Conservation (phyloP, 2,113 vertebrate genomes). For the Thunnus thynnus region DNA sequence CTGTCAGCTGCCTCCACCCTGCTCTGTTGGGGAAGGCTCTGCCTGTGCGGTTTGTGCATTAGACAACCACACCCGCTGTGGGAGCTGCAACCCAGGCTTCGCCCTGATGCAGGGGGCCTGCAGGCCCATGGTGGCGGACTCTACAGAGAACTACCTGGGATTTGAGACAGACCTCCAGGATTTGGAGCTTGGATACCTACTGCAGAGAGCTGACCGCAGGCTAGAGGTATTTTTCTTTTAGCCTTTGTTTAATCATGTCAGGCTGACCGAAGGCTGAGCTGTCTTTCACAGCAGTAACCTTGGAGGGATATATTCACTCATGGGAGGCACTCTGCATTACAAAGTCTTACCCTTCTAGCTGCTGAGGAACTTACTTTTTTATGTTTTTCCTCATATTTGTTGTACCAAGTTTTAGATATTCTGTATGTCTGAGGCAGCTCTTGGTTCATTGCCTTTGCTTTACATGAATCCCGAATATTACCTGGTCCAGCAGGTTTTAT, state of each 20-base stretch:
- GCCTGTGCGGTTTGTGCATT: slow-evolving; percentile 89
- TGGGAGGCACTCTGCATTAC: slow-evolving; percentile 28
- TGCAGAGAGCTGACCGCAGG: slow-evolving; percentile 92
- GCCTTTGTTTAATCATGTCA: slow-evolving; percentile 44
- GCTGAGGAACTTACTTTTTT: slow-evolving; percentile 8
- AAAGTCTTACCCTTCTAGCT: slow-evolving; percentile 16
- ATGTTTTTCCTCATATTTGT: slow-evolving; percentile 19
- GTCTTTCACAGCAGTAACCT: slow-evolving; percentile 33
- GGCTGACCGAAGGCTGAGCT: slow-evolving; percentile 15
- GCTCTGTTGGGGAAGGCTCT: slow-evolving; percentile 88
- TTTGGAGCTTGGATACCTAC: slow-evolving; percentile 92
- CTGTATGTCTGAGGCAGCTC: background rate
- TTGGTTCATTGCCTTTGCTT: background rate
- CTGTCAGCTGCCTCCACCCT: slow-evolving; percentile 90
- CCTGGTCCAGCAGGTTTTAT: no score
- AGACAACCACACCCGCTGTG: slow-evolving; percentile 96
- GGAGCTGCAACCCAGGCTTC: slow-evolving; percentile 92
- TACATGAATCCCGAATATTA: no score
- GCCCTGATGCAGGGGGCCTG: slow-evolving; percentile 92
- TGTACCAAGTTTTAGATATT: slow-evolving; percentile 1
- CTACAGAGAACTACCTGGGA: slow-evolving; percentile 96
- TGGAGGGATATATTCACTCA: slow-evolving; percentile 17
- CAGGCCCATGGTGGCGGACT: slow-evolving; percentile 94
- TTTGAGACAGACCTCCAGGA: slow-evolving; percentile 98
- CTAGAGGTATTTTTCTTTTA: slow-evolving; percentile 85